Percentiles rank a stretch among this genome's conserved stretches.
phyloP scores from a whole-genome alignment of 2,113 vertebrate genomes.

The Protomyctophum bolini region DNA sequence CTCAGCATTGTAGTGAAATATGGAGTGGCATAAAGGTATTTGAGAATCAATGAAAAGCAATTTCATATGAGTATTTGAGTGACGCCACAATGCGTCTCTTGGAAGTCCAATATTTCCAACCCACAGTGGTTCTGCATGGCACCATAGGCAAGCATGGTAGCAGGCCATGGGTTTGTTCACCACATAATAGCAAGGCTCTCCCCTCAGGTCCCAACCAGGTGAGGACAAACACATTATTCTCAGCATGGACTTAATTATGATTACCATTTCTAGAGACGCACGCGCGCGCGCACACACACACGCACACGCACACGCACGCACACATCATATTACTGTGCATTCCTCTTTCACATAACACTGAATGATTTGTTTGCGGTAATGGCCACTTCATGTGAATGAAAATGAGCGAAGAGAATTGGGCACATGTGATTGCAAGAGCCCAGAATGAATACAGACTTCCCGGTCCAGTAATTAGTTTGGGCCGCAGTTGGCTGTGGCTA shows the following conservation, averaged over 20 bases:
- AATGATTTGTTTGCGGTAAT: slow-evolving; percentile 45
- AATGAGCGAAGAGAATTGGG: slow-evolving; percentile 42
- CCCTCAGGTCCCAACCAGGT: slow-evolving; percentile 38
- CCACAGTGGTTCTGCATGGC: not conserved
- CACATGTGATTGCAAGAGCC: slow-evolving; percentile 30
- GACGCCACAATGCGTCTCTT: slow-evolving; percentile 29
- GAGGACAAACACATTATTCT: slow-evolving; percentile 17
- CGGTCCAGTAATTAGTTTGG: slow-evolving; percentile 71
- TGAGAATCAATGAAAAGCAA: slow-evolving; percentile 56
- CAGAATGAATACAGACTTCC: slow-evolving; percentile 57
- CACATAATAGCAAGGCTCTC: slow-evolving; percentile 8
- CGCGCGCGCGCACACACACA: not conserved
- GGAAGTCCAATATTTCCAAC: slow-evolving; percentile 47
- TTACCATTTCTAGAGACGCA: slow-evolving; percentile 21
- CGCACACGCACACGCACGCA: not conserved
- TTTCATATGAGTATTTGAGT: slow-evolving; percentile 49
- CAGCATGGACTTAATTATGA: slow-evolving; percentile 39
- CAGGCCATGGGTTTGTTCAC: not conserved
- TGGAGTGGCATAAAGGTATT: slow-evolving; percentile 40
- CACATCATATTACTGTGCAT: slow-evolving; percentile 51
- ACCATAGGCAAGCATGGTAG: not conserved
- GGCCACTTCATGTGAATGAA: slow-evolving; percentile 45
- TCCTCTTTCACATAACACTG: slow-evolving; percentile 46
- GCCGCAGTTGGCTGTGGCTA: slow-evolving; percentile 54
- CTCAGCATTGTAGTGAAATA: slow-evolving; percentile 40